Evolutionary conservation across 2,888 invertebrate genomes (phyloP).

Genomic region (Axea sp.): DNA sequence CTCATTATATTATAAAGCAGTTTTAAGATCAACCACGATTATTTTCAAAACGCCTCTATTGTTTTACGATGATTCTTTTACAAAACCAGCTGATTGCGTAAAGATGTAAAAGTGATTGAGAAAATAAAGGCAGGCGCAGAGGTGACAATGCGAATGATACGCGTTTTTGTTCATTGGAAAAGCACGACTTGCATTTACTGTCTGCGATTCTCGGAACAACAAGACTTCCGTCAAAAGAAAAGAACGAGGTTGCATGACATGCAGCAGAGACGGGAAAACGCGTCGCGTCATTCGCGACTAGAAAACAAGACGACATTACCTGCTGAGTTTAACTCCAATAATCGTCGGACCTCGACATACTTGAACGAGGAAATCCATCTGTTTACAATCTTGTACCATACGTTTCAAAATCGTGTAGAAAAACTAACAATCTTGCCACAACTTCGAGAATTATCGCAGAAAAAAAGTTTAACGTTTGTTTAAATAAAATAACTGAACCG

Average conservation of each 20-base stretch:
- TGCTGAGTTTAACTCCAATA: conserved; percentile 8
- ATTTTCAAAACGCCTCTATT: conserved; percentile 13
- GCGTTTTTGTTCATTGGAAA: conserved; percentile 30
- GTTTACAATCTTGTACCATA: conserved; percentile 8
- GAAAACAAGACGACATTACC: conserved; percentile 32
- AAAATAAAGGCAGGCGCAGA: not conserved
- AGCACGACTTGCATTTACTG: conserved; percentile 9
- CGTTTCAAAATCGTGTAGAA: not conserved
- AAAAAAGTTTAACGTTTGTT: no score
- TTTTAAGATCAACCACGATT: conserved; percentile 16
- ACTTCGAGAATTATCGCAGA: not conserved
- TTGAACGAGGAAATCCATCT: conserved; percentile 3
- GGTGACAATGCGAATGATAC: conserved; percentile 25
- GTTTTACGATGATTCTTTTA: conserved; percentile 2
- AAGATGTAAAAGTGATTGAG: conserved; percentile 5
- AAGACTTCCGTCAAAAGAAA: conserved; percentile 49
- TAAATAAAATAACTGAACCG: no score
- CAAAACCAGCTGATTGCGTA: conserved; percentile 9
- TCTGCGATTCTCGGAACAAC: conserved; percentile 22
- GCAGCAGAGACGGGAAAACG: conserved; percentile 24
- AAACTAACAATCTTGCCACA: not conserved
- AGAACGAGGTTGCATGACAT: conserved; percentile 28
- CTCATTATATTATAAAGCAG: conserved; percentile 8
- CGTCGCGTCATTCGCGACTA: conserved; percentile 39
- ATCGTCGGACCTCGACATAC: conserved; percentile 16